phyloP scores from a whole-genome alignment of 2,888 invertebrate genomes.

The Dioctria linearis region DNA sequence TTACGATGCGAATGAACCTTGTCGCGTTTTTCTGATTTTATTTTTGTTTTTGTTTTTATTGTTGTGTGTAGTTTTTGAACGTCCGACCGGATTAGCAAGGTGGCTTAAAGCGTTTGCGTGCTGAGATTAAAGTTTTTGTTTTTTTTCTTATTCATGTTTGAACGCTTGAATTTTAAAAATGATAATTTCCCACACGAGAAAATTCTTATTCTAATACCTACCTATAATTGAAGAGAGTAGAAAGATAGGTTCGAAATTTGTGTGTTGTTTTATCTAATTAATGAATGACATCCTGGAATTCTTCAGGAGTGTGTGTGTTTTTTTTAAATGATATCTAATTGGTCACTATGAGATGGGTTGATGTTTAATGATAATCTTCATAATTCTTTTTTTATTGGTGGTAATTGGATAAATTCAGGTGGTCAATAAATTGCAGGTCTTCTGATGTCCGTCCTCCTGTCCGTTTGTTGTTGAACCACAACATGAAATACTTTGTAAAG shows the following conservation, averaged over 20 bases:
- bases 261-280: not conserved
- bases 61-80: not conserved
- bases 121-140: not conserved
- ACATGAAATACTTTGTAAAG: not conserved
- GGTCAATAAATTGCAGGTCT: slow-evolving; percentile 6
- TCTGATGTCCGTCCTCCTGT: not conserved
- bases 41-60: not conserved
- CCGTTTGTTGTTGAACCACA: not conserved
- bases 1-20: not conserved
- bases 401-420: slow-evolving; percentile 41
- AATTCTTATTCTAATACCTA: not conserved
- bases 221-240: not conserved
- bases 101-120: not conserved
- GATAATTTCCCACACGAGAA: slow-evolving; percentile 12
- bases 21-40: not conserved
- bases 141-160: not conserved
- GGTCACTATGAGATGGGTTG: slow-evolving; percentile 1
- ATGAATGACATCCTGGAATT: slow-evolving; percentile 12
- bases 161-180: not conserved
- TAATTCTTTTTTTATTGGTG: slow-evolving; percentile 33
- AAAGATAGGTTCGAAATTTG: slow-evolving; percentile 21
- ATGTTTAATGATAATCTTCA: not conserved
- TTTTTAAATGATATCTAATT: slow-evolving; percentile 27
- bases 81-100: slow-evolving; percentile 14
- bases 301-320: not conserved